A percentile compares a stretch with the other conserved stretches of the same genome.
Conservation (phyloP, 2,888 invertebrate species). For the Lochmaea crataegi region DNA sequence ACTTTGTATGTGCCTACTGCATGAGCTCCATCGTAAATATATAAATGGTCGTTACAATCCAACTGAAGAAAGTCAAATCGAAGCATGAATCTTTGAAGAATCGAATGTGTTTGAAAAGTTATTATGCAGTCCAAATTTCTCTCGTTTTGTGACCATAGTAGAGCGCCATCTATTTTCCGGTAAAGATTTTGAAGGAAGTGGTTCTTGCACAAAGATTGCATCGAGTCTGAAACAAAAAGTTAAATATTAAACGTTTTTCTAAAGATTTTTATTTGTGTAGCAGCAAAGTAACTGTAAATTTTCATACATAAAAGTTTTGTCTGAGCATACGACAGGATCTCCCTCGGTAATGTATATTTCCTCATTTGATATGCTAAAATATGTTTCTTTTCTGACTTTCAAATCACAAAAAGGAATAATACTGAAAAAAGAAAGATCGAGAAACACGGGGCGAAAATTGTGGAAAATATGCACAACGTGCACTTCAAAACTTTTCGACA, state of each 20-base stretch:
- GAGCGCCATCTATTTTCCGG: conserved; percentile 91
- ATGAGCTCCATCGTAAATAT: conserved; percentile 93
- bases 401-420: neutral
- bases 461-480: neutral
- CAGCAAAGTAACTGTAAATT: neutral
- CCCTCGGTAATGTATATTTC: neutral
- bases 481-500: conserved; percentile 13
- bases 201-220: conserved; percentile 90
- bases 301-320: neutral
- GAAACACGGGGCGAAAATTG: neutral
- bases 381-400: neutral
- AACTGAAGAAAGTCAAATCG: conserved; percentile 91
- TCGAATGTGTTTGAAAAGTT: conserved; percentile 95
- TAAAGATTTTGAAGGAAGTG: conserved; percentile 90
- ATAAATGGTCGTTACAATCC: conserved; percentile 94
- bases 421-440: neutral
- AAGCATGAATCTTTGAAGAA: conserved; percentile 93
- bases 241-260: neutral
- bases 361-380: neutral
- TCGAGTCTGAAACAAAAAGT: conserved; percentile 77
- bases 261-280: neutral
- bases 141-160: conserved; percentile 90
- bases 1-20: conserved; percentile 91
- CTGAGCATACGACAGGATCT: too few relatives aligned
- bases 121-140: conserved; percentile 91